Conservation (phyloP, 2,888 invertebrate genomes). For the Clepsis dumicolana region DNA sequence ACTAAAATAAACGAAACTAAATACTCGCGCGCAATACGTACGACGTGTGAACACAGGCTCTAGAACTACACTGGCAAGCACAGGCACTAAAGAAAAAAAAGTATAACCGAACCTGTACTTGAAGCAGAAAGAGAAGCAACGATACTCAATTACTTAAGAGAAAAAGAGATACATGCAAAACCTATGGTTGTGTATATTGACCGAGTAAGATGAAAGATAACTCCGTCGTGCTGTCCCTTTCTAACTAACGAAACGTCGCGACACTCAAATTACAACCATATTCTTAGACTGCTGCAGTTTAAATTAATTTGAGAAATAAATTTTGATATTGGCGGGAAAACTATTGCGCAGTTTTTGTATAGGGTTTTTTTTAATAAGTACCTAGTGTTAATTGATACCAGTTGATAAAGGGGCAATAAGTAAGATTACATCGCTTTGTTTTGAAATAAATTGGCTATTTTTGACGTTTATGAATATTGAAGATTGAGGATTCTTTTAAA, state of each 20-base stretch:
- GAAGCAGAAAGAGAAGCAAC: slow-evolving; percentile 20
- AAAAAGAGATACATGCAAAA: slow-evolving; percentile 59
- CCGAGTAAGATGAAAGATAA: slow-evolving; percentile 48
- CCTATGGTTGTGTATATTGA: slow-evolving; percentile 25
- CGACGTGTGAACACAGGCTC: slow-evolving; percentile 53
- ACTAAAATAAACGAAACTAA: slow-evolving; percentile 63
- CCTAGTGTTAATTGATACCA: slow-evolving; percentile 8
- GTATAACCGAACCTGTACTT: slow-evolving; percentile 19
- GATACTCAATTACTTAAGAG: slow-evolving; percentile 44
- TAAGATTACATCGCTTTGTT: slow-evolving; percentile 33
- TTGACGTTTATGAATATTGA: too few species aligned
- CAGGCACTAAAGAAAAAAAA: slow-evolving; percentile 58
- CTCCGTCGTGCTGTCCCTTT: slow-evolving; percentile 48
- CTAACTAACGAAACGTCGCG: slow-evolving; percentile 12
- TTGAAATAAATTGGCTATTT: slow-evolving; percentile 2
- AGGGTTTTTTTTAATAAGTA: slow-evolving; percentile 37
- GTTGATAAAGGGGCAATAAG: slow-evolving; percentile 5
- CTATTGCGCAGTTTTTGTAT: slow-evolving; percentile 47
- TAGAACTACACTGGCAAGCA: slow-evolving; percentile 57
- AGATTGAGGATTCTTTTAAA: too few species aligned
- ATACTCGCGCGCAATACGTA: slow-evolving; percentile 40
- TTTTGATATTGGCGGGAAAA: slow-evolving; percentile 71
- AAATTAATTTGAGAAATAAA: slow-evolving; percentile 37
- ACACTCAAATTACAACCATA: slow-evolving; percentile 40
- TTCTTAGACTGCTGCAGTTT: rapidly evolving